phyloP scores from a whole-genome alignment of 2,888 invertebrate genomes.

The Dioctria rufipes region DNA sequence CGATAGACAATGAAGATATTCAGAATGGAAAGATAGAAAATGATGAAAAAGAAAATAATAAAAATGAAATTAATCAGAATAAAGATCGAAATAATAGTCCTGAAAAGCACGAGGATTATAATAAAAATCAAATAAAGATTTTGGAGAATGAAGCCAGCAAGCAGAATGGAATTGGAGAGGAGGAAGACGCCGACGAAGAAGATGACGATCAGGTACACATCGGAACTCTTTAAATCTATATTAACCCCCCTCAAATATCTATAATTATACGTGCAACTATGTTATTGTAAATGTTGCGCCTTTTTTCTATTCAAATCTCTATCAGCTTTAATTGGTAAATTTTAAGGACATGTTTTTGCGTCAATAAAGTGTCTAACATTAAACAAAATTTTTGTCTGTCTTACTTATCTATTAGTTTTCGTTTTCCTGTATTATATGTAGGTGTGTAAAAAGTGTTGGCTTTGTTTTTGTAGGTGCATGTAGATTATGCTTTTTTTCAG shows the following conservation, averaged over 20 bases:
- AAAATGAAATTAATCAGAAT: no score
- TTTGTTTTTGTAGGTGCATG: no score
- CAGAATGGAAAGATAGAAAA: conserved; percentile 25
- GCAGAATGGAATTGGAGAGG: conserved; percentile 53
- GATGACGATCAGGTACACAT: conserved; percentile 71
- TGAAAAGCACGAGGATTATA: no score
- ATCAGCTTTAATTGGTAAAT: not conserved
- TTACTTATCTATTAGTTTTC: not conserved
- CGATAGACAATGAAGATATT: no score
- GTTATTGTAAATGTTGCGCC: not conserved
- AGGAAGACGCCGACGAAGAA: conserved; percentile 66
- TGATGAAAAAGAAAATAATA: conserved; percentile 39
- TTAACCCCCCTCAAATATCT: not conserved
- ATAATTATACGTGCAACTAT: not conserved
- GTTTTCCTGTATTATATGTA: no score
- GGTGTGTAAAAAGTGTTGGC: no score
- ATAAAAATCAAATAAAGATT: no score
- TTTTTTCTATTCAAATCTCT: not conserved
- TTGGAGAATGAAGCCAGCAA: not conserved
- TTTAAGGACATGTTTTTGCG: not conserved
- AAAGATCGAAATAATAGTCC: no score
- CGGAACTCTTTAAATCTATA: conserved; percentile 67
- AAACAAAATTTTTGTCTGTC: conserved; percentile 7
- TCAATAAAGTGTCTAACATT: not conserved
- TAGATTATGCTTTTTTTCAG: no score